Percentiles rank a stretch among this genome's conserved stretches.
Conservation (phyloP, 30 jellyfish, hydroid and myxozoan genomes). For the Cassiopea xamachana region DNA sequence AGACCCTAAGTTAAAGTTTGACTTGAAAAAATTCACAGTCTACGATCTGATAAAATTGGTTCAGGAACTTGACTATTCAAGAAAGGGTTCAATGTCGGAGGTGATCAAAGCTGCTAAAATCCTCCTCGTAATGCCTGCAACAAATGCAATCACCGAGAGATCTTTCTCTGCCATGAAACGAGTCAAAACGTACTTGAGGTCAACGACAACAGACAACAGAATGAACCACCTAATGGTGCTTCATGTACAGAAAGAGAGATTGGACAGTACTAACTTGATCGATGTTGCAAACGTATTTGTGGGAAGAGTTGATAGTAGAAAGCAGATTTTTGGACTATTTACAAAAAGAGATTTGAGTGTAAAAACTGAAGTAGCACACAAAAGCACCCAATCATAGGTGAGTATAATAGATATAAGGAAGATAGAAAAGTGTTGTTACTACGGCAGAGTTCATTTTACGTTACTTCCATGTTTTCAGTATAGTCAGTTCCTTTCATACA, state of each 20-base stretch:
- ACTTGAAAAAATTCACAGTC: slow-evolving; percentile 16
- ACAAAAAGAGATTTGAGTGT: slow-evolving; percentile 25
- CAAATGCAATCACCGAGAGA: slow-evolving; percentile 55
- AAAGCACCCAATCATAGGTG: background rate
- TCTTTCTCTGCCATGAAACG: slow-evolving; percentile 41
- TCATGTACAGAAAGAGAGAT: slow-evolving; percentile 2
- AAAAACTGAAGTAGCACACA: slow-evolving; percentile 1
- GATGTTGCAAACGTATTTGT: slow-evolving; percentile 50
- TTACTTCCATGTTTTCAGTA: no score
- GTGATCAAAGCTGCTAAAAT: slow-evolving; percentile 54
- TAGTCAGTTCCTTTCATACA: no score
- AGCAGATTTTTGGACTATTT: slow-evolving; percentile 9
- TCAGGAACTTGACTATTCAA: slow-evolving; percentile 28
- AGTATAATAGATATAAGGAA: no score
- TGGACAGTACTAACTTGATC: slow-evolving; percentile 38
- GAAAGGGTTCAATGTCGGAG: slow-evolving; percentile 26
- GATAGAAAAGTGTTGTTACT: no score
- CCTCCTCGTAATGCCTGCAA: slow-evolving; percentile 64
- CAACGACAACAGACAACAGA: slow-evolving; percentile 58
- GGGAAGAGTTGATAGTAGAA: slow-evolving; percentile 56
- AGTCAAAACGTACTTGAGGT: slow-evolving; percentile 41
- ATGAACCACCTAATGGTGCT: background rate
- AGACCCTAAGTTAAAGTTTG: slow-evolving; percentile 14
- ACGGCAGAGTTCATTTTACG: no score
- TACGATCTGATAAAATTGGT: slow-evolving; percentile 31